Evolutionary conservation across 2,888 invertebrate genomes (phyloP).

Genomic region (Actias luna): DNA sequence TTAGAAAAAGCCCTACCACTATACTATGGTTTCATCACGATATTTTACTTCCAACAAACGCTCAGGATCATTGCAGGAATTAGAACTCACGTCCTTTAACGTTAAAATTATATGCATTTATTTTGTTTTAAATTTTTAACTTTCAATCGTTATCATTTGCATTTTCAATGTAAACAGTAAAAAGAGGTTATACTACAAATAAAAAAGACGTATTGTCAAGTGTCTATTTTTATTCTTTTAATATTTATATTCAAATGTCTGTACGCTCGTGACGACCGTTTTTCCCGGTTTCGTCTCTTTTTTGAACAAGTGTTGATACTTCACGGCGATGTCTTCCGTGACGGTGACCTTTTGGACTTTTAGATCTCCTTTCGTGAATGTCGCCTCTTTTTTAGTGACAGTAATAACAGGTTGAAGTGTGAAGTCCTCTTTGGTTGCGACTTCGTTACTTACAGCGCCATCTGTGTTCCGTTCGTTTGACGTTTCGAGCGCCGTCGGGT

Average conservation of each 20-base stretch:
- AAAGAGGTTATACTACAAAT: neutral
- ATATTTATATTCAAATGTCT: constrained; percentile 64
- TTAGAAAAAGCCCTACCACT: too few relatives aligned
- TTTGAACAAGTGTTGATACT: constrained; percentile 65
- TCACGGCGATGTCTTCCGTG: constrained; percentile 64
- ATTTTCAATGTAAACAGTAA: too few relatives aligned
- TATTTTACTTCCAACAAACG: too few relatives aligned
- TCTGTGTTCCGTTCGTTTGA: constrained; percentile 9
- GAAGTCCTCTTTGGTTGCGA: constrained; percentile 33
- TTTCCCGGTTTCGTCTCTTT: constrained; percentile 57
- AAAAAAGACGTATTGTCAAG: neutral
- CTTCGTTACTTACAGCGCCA: constrained; percentile 23
- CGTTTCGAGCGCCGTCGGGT: neutral
- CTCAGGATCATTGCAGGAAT: too few relatives aligned
- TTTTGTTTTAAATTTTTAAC: too few relatives aligned
- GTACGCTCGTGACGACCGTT: constrained; percentile 56
- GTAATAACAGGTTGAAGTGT: constrained; percentile 56
- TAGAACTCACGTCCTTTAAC: too few relatives aligned
- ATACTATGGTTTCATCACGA: too few relatives aligned
- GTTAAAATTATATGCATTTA: too few relatives aligned
- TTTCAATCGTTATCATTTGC: too few relatives aligned
- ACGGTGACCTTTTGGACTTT: constrained; percentile 64
- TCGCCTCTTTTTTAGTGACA: constrained; percentile 58
- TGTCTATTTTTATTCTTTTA: constrained; percentile 26
- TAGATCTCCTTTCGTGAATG: constrained; percentile 57